phyloP scores from a whole-genome alignment of 2,888 invertebrate species.

The Watsonalla cultraria region DNA sequence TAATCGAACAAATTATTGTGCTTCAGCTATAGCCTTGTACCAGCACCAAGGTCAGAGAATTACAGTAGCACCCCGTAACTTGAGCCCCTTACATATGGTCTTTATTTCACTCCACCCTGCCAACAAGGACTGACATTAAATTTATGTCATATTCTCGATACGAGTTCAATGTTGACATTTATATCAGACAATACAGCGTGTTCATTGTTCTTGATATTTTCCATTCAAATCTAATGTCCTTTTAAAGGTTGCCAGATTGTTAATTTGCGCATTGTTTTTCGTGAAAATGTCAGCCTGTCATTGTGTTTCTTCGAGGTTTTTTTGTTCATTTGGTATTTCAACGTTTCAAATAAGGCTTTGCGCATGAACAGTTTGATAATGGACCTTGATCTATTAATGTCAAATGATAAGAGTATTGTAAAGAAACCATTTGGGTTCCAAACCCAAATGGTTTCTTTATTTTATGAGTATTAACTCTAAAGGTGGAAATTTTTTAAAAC shows the following conservation, averaged over 20 bases:
- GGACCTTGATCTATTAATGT: background rate
- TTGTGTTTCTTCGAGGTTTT: conserved; percentile 15
- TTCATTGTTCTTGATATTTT: conserved; percentile 44
- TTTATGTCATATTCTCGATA: conserved; percentile 71
- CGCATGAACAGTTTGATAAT: background rate
- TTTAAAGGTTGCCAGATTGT: conserved; percentile 38
- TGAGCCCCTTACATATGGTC: conserved; percentile 70
- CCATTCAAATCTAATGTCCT: conserved; percentile 44
- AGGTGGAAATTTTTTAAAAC: too few species aligned
- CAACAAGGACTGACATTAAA: conserved; percentile 67
- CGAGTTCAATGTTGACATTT: conserved; percentile 73
- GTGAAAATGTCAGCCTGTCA: conserved; percentile 35
- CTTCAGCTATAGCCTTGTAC: conserved; percentile 20
- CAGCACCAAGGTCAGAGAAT: conserved; percentile 38
- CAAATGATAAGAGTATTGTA: background rate
- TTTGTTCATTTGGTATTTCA: background rate
- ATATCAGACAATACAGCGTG: conserved; percentile 64
- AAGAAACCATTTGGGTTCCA: too few species aligned
- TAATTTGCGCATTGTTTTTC: conserved; percentile 26
- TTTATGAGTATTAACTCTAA: too few species aligned
- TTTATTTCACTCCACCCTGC: conserved; percentile 65
- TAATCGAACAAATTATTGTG: background rate
- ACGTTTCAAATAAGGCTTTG: background rate
- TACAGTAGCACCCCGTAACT: conserved; percentile 61
- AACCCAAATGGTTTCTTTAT: too few species aligned